Evolutionary conservation across 1,140 invertebrate genomes (phyloP), one percentile per base, ranked within the genome.

Genomic region (Popillia japonica): DNA sequence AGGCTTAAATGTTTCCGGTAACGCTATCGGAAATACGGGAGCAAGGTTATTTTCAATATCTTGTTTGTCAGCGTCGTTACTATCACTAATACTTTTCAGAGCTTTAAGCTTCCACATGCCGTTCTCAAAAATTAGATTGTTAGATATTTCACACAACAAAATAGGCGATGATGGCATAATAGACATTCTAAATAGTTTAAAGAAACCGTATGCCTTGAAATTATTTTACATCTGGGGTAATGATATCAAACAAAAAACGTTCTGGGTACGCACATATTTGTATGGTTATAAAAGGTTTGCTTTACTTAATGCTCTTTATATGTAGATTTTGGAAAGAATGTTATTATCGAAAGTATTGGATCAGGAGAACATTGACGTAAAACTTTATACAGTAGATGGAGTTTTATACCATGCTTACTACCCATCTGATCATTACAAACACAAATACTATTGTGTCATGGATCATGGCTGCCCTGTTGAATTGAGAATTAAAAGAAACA

Each of bases 211-310:
- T 59, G 83, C 81, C 75, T 80, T 91, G 55, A 78, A 87, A 73
- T 86, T 88, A 77, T 83, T 92, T 0, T 88, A 86, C 78, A 84
- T 92, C 44, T 91, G 88, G 87, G 90, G 90, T 0, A 92, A 92
- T 79, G 79, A 83, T 78, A 81, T 90, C 6, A 40, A 27, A 11
- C 55, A 79, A 11, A 64, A 10, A 48, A 72, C 74, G 3, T 40
- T 75, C 34, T 72, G 17, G 74, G 78, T 78, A 75, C 6, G 6
- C n/a, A 11, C 40, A 55, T 76, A 7, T 3, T 22, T 23, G 23
- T 74, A 23, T n/a, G n/a, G n/a, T n/a, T n/a, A n/a, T n/a, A n/a
- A n/a, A n/a, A n/a, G n/a, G n/a, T n/a, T n/a, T n/a, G n/a, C n/a
- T n/a, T n/a, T n/a, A n/a, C n/a, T n/a, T n/a, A n/a, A n/a, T n/a